A percentile compares a stretch with the other conserved stretches of the same genome.
phyloP scores from a whole-genome alignment of 2,888 invertebrate species.

The Lypha dubia region DNA sequence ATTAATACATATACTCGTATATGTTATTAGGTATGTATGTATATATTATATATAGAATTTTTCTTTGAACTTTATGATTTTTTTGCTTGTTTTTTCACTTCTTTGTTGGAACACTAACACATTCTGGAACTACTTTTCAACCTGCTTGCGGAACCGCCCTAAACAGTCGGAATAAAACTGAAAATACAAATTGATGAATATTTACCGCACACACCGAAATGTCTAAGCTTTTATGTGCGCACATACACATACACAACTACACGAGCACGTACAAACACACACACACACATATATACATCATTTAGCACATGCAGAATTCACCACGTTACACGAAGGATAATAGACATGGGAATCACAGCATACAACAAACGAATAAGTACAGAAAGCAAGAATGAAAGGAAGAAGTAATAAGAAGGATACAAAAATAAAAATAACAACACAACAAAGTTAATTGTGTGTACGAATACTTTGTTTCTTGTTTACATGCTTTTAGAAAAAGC shows the following conservation, averaged over 20 bases:
- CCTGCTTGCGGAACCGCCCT: constrained; percentile 84
- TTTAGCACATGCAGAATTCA: constrained; percentile 50
- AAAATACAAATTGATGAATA: constrained; percentile 83
- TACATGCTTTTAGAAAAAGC: constrained; percentile 48
- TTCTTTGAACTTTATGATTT: constrained; percentile 27
- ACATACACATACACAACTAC: constrained; percentile 34
- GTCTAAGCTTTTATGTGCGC: constrained; percentile 66
- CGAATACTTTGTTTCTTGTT: constrained; percentile 52
- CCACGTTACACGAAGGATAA: constrained; percentile 57
- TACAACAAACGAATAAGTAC: constrained; percentile 35
- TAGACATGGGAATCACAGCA: constrained; percentile 62
- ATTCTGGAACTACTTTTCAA: constrained; percentile 76
- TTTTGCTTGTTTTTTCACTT: constrained; percentile 32
- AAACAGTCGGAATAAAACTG: constrained; percentile 84
- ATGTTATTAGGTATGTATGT: no score
- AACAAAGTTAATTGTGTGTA: constrained; percentile 59
- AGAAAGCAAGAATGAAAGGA: constrained; percentile 8
- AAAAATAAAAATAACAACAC: constrained; percentile 54
- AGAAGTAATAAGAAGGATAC: constrained; percentile 10
- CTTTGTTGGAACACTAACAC: constrained; percentile 66
- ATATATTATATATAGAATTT: constrained; percentile 56
- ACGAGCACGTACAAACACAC: constrained; percentile 50
- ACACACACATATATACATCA: constrained; percentile 33
- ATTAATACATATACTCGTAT: constrained; percentile 55
- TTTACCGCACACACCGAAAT: constrained; percentile 74